A percentile compares a stretch with the other conserved stretches of the same genome.
phyloP scores from a whole-genome alignment of 2,888 invertebrate species.

The Sussaba pulchella region DNA sequence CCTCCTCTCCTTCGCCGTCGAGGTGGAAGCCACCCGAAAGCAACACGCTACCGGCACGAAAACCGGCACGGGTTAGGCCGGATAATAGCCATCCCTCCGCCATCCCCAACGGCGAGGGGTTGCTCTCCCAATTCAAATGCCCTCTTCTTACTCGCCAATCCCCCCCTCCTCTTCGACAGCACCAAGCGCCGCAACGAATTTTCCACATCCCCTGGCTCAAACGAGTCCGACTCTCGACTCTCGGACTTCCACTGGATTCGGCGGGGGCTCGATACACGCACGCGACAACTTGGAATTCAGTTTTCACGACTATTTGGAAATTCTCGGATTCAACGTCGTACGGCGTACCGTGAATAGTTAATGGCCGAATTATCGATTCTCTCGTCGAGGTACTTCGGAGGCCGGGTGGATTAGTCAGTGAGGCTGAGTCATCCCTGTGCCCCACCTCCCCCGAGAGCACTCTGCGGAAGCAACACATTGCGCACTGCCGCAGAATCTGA shows the following conservation, averaged over 20 bases:
- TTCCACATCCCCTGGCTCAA: constrained; percentile 16
- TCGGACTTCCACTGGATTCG: constrained; percentile 1
- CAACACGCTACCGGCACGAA: constrained; percentile 22
- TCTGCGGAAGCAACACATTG: constrained; percentile 19
- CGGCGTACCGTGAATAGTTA: constrained; percentile 10
- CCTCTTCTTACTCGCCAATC: constrained; percentile 36
- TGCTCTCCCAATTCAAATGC: constrained; percentile 41
- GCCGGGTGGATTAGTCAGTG: constrained; percentile 59
- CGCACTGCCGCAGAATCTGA: constrained; percentile 19
- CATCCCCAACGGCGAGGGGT: constrained; percentile 50
- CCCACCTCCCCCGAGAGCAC: constrained; percentile 4
- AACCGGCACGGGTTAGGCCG: constrained; percentile 46
- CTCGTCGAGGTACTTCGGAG: constrained; percentile 27
- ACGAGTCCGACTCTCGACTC: constrained; percentile 22
- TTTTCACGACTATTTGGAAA: constrained; percentile 22
- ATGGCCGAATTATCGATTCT: constrained; percentile 58
- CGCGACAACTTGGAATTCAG: constrained; percentile 1
- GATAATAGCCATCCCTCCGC: constrained; percentile 32
- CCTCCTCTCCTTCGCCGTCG: constrained; percentile 15
- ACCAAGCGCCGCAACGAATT: constrained; percentile 16
- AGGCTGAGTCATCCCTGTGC: constrained; percentile 61
- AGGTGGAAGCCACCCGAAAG: constrained; percentile 66
- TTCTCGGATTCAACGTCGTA: constrained; percentile 12
- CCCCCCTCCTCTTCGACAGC: constrained; percentile 10
- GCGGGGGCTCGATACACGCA: not conserved